phyloP scores from a whole-genome alignment of 2,113 vertebrate genomes.

The Cairina moschata region DNA sequence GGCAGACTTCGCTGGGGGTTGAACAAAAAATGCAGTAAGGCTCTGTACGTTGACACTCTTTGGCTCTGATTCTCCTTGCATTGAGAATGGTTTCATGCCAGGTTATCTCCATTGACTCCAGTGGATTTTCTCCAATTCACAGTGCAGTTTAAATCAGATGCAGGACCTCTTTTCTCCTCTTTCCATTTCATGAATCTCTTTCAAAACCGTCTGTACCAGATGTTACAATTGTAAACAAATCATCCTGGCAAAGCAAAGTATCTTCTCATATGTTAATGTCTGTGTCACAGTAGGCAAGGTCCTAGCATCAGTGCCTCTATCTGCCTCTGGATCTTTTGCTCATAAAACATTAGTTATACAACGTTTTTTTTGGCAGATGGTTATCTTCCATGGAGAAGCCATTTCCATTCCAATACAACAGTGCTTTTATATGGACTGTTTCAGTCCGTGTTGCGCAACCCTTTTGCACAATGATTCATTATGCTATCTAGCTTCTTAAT shows the following conservation, averaged over 20 bases:
- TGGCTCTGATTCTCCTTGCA: conserved; percentile 7
- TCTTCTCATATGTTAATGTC: neutral
- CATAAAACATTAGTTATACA: conserved; percentile 53
- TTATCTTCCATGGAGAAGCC: conserved; percentile 17
- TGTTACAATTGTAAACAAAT: conserved; percentile 52
- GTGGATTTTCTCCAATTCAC: conserved; percentile 19
- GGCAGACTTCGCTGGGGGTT: neutral
- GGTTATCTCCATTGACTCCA: conserved; percentile 28
- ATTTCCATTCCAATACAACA: conserved; percentile 29
- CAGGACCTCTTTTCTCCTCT: conserved; percentile 30
- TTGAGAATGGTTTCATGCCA: neutral
- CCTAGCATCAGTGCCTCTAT: neutral
- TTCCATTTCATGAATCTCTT: conserved; percentile 19
- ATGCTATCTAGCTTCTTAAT: conserved; percentile 23
- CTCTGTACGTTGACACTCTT: neutral
- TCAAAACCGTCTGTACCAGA: conserved; percentile 46
- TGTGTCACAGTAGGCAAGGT: conserved; percentile 42
- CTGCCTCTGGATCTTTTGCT: conserved; percentile 49
- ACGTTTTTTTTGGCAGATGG: conserved; percentile 7
- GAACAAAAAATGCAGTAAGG: neutral
- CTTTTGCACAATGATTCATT: conserved; percentile 60
- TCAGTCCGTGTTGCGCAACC: neutral
- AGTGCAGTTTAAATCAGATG: conserved; percentile 15
- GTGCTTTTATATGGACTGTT: conserved; percentile 35
- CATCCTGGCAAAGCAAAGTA: conserved; percentile 33